Conservation (phyloP, 2,113 vertebrate species). For the Hassar affinis region DNA sequence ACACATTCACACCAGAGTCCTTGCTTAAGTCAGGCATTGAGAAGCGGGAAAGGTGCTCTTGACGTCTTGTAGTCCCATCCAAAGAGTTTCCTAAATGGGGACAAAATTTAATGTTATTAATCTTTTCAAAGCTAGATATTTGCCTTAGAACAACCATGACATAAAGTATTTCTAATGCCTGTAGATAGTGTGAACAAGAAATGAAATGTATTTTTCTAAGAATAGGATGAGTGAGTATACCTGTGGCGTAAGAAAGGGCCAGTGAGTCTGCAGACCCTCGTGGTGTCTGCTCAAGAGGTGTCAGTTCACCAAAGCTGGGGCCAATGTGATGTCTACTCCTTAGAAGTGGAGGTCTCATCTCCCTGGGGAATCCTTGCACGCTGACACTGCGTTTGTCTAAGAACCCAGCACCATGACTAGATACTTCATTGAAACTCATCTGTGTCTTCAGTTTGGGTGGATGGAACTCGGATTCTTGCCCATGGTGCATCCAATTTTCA, state of each 20-base stretch:
- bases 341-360: slow-evolving; percentile 73
- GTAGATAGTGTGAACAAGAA: neutral
- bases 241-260: slow-evolving; percentile 86
- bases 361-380: slow-evolving; percentile 83
- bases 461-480: slow-evolving; percentile 82
- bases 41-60: slow-evolving; percentile 93
- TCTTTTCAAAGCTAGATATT: neutral
- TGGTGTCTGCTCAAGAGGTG: slow-evolving; percentile 87
- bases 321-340: slow-evolving; percentile 91
- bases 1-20: slow-evolving; percentile 93
- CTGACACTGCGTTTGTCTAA: slow-evolving; percentile 85
- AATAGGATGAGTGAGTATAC: slow-evolving; percentile 60
- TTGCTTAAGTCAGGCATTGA: slow-evolving; percentile 99
- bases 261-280: slow-evolving; percentile 93
- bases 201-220: slow-evolving; percentile 45
- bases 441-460: slow-evolving; percentile 84
- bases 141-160: neutral
- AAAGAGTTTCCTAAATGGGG: slow-evolving; percentile 79
- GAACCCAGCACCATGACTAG: slow-evolving; percentile 80
- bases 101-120: slow-evolving; percentile 31
- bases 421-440: slow-evolving; percentile 87
- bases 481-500: slow-evolving; percentile 85
- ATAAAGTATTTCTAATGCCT: neutral
- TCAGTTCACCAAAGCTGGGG: slow-evolving; percentile 87
- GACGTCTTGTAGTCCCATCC: slow-evolving; percentile 85